Evolutionary conservation across 1,140 invertebrate species (phyloP).

Genomic region (Hycleus phaleratus): DNA sequence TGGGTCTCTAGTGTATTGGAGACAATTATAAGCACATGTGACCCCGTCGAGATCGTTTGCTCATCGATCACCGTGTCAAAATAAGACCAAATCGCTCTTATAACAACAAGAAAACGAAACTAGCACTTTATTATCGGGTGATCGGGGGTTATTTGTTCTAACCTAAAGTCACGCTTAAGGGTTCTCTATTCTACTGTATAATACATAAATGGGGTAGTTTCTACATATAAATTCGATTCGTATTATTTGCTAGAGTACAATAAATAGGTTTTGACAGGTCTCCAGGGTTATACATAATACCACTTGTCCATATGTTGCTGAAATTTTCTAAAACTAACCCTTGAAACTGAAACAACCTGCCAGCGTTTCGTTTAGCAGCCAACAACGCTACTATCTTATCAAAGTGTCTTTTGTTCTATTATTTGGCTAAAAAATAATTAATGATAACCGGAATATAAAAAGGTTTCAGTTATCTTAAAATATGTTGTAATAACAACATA

Average conservation of each 20-base stretch:
- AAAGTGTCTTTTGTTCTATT: conserved; percentile 4
- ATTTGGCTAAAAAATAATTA: background rate
- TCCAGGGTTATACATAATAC: conserved; percentile 35
- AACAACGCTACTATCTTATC: too few species aligned
- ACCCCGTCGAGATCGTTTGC: conserved; percentile 14
- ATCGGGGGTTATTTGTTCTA: background rate
- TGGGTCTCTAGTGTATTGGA: conserved; percentile 13
- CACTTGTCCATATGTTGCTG: conserved; percentile 36
- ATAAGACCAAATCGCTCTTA: conserved; percentile 17
- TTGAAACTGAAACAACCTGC: conserved; percentile 1
- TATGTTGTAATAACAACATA: conserved; percentile 12
- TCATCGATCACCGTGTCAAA: conserved; percentile 17
- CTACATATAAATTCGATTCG: too few species aligned
- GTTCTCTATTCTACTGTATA: conserved; percentile 17
- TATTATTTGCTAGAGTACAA: too few species aligned
- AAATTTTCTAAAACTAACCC: background rate
- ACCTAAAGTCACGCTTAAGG: conserved; percentile 7
- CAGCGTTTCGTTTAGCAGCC: background rate
- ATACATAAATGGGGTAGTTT: conserved; percentile 23
- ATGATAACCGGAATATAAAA: too few species aligned
- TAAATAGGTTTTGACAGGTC: conserved; percentile 30
- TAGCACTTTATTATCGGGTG: background rate
- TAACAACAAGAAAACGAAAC: background rate
- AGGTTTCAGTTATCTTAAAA: too few species aligned
- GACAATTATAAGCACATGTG: conserved; percentile 34